Conservation (phyloP, 2,888 invertebrate species). For the Mesodorylaimus sp. region DNA sequence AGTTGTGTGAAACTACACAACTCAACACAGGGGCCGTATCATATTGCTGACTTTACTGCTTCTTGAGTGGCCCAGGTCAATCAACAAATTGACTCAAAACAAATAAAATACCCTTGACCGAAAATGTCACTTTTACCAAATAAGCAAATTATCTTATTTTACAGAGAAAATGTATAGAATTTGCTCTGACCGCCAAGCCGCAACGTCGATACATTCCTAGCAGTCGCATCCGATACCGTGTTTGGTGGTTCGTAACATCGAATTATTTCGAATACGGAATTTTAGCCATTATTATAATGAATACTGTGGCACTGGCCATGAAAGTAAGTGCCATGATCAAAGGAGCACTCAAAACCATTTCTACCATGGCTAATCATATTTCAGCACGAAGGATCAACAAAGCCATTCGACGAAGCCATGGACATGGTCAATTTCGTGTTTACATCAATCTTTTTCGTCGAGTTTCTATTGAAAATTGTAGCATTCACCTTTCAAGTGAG, state of each 20-base stretch:
- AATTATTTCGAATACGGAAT: constrained; percentile 92
- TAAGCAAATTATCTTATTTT: constrained; percentile 13
- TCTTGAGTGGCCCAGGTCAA: no score
- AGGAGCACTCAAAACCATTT: neutral
- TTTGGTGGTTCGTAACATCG: constrained; percentile 98
- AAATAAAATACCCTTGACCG: no score
- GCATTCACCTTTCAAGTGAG: constrained; percentile 86
- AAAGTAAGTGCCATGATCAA: constrained; percentile 35
- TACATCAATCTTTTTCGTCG: constrained; percentile 83
- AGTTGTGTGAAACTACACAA: no score
- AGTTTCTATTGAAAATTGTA: constrained; percentile 85
- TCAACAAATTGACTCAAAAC: no score
- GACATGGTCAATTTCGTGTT: constrained; percentile 89
- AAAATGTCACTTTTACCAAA: no score
- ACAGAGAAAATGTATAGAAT: constrained; percentile 75
- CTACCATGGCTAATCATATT: no score
- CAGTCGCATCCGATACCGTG: constrained; percentile 66
- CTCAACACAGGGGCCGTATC: no score
- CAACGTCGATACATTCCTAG: constrained; percentile 75
- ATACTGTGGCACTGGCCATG: constrained; percentile 90
- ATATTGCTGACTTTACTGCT: no score
- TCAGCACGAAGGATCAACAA: neutral
- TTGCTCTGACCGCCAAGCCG: constrained; percentile 47
- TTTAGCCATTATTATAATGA: constrained; percentile 84
- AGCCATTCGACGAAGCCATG: constrained; percentile 29